Base-by-base conservation (phyloP, 2,113 vertebrate genomes). In the Daboia siamensis region DNA sequence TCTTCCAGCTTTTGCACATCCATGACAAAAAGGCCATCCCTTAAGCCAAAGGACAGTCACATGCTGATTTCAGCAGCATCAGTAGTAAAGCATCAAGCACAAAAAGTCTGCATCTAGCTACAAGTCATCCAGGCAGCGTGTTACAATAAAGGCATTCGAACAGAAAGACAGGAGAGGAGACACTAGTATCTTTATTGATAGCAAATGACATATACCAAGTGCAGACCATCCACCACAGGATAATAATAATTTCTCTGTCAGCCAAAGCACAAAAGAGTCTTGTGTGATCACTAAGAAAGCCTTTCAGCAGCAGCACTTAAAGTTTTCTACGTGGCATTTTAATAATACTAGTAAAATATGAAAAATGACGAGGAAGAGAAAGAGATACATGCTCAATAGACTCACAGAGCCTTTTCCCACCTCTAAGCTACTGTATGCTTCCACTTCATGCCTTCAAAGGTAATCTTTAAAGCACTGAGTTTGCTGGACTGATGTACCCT, bases 1-100 rank as follows among this genome's bases (percentile, higher is more conserved):
- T 94, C 94, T 1, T 3, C 20, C 46, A 87, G 92, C 94, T 95
- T 90, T 88, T n/a, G 74, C 48, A 95, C 93, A 52, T 91, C 94
- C 94, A 94, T 93, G 94, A 88, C 69, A 93, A 92, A 93, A 93
- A 94, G 90, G 57, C 54, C 46, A 88, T 92, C 92, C 94, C 33
- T 90, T 59, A 88, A 52, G 92, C 86, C 96, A 93, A 96, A 96
- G 93, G 91, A 51, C 0, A 0, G 91, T 87, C 92, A 54, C 29
- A 94, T 23, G 48, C 93, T 94, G 93, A 94, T 57, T 91, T 95
- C 93, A 94, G 93, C 46, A 56, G 29, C 56, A 91, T 93, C 92
- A 90, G 93, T 48, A 90, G 93, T 48, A 90, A 59, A 91, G 92
- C 61, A 84, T 2, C 33, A 87, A 55, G 91, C 69, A 55, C 12